phyloP scores from a whole-genome alignment of 2,888 invertebrate genomes.

The Sthenelais limicola region DNA sequence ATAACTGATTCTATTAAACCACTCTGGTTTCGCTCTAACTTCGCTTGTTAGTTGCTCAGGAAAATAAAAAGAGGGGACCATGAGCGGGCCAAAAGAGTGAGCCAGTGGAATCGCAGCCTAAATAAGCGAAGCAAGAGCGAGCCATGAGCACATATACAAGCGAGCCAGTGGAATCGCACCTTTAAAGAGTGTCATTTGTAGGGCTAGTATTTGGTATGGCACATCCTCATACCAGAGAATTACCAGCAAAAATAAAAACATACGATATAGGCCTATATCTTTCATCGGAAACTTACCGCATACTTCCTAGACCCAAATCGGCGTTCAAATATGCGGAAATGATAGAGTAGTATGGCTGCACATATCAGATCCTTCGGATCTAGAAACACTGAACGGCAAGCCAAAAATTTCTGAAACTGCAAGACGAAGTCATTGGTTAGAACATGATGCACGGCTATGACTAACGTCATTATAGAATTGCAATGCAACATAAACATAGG shows the following conservation, averaged over 20 bases:
- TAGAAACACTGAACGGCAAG: slow-evolving; percentile 73
- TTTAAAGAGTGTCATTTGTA: too few species aligned
- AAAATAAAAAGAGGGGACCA: too few species aligned
- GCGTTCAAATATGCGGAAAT: slow-evolving; percentile 75
- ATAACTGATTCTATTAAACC: too few species aligned
- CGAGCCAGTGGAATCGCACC: too few species aligned
- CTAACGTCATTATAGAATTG: neutral
- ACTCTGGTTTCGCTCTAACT: too few species aligned
- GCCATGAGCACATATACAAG: too few species aligned
- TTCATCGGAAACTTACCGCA: slow-evolving; percentile 64
- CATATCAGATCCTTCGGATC: slow-evolving; percentile 75
- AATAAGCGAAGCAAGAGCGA: too few species aligned
- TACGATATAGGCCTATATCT: neutral
- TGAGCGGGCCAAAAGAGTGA: too few species aligned
- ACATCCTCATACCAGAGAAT: neutral
- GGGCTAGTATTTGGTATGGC: neutral
- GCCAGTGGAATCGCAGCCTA: too few species aligned
- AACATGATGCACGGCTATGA: neutral
- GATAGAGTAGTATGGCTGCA: slow-evolving; percentile 74
- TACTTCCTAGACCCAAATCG: slow-evolving; percentile 75
- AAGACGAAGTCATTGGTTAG: neutral
- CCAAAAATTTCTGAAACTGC: slow-evolving; percentile 73
- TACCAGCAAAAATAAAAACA: neutral
- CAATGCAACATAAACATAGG: neutral
- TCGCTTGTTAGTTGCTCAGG: too few species aligned